A percentile compares a stretch with the other conserved stretches of the same genome.
These are phyloP conservation scores for Phalanger gymnotis DNA, from an alignment of 2,797 vertebrate species.

Conservation along the genomic window DNA sequence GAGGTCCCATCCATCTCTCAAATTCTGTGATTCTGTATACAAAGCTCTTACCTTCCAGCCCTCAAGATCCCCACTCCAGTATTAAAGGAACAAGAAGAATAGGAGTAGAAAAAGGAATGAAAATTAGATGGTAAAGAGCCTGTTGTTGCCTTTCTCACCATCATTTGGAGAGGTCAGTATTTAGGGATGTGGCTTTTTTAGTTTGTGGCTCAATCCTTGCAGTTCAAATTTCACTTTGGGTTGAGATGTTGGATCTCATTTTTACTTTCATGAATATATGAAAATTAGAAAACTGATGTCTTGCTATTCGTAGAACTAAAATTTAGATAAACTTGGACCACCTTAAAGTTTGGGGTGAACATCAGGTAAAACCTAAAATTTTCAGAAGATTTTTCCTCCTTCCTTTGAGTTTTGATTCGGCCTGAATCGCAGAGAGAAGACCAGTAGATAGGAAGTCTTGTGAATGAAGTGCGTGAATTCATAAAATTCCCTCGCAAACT, in stretches of 20 bases:
- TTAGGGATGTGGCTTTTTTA: not conserved
- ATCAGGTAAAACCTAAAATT: not conserved
- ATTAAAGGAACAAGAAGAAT: not conserved
- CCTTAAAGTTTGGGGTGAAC: not conserved
- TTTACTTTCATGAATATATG: slow-evolving; percentile 30
- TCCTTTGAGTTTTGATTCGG: not conserved
- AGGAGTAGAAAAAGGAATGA: not conserved
- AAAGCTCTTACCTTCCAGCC: not conserved
- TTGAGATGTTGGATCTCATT: slow-evolving; percentile 22
- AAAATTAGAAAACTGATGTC: slow-evolving; percentile 24
- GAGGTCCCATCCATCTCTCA: not conserved
- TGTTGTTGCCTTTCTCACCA: not conserved
- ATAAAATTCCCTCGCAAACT: not conserved
- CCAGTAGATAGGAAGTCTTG: not conserved
- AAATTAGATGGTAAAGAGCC: not conserved
- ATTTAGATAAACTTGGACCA: not conserved
- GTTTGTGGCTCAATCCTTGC: not conserved
- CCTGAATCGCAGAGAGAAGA: not conserved
- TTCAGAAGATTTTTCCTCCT: not conserved
- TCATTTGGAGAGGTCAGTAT: not conserved
- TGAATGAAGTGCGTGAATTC: not conserved
- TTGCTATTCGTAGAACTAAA: slow-evolving; percentile 8
- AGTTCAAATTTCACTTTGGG: not conserved
- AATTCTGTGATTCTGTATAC: not conserved
- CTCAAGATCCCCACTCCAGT: not conserved